Evolutionary conservation across 2,888 invertebrate genomes (phyloP), one percentile per base, ranked within the genome.

Genomic region (Lasius platythorax): DNA sequence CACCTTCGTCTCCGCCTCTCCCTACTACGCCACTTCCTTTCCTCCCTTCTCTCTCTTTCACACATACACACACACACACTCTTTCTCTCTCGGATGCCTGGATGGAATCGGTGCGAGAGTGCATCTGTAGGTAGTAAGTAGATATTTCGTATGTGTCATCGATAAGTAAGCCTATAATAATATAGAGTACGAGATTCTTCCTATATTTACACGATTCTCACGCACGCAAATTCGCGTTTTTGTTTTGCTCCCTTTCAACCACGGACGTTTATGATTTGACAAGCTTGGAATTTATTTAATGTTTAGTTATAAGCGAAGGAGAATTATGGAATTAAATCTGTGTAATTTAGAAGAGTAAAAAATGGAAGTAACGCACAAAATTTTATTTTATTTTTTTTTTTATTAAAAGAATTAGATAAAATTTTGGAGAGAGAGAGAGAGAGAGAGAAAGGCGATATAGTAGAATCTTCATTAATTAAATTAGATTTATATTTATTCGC

Each of bases 51-150:
- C 18, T 50, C 50, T 46, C 15, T 46, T 12, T 46, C 46, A 37
- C 37, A 37, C 37, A 37, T 37, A 37, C 5, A 37, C 37, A 37
- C 5, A 37, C 5, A 33, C 30, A 33, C 2, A 23, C 23, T 15
- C 46, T 15, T 82, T 79, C 85, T 81, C 86, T 72, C 82, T 50
- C 73, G 63, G n/a, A 12, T 46, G 56, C 46, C 63, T 67, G 76
- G 74, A 33, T 61, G 76, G 56, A 53, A 50, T 37, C 61, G 73
- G 76, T 50, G 68, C 18, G 40, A 28, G 43, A 72, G 87, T 86
- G 85, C 86, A 89, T 70, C 91, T 87, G 89, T 89, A 91, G 91
- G 88, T 87, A 84, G 89, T 87, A 89, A 88, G 89, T 88, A 87
- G 88, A 88, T 90, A 88, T 91, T 90, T 90, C 90, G 84, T 89